phyloP scores from a whole-genome alignment of 2,113 vertebrate species.

The Erythrolamprus reginae region DNA sequence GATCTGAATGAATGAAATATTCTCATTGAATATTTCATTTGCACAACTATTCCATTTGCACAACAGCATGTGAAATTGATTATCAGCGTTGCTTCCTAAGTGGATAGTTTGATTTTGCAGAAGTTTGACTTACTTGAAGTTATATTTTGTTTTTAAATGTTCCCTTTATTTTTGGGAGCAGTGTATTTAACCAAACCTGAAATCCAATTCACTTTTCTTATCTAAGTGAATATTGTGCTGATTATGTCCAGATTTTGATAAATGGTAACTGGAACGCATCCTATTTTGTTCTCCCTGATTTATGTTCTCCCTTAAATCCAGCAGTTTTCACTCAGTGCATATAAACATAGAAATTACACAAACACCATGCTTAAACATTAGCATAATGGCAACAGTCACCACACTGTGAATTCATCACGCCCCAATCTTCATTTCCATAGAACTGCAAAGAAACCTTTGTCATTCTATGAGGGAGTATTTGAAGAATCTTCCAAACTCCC shows the following conservation, averaged over 20 bases:
- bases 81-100: no score
- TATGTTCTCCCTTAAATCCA: not conserved
- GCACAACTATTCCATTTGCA: no score
- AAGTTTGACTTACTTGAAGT: no score
- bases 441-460: slow-evolving; percentile 9
- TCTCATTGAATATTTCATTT: no score
- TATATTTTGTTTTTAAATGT: no score
- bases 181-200: not conserved
- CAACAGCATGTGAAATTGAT: no score
- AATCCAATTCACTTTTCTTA: not conserved
- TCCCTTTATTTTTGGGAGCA: no score
- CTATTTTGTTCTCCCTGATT: not conserved
- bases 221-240: not conserved
- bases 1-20: no score
- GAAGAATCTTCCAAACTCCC: slow-evolving; percentile 39
- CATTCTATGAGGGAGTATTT: slow-evolving; percentile 22
- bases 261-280: not conserved
- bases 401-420: slow-evolving; percentile 16
- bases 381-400: slow-evolving; percentile 29
- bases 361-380: slow-evolving; percentile 16
- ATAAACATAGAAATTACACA: slow-evolving; percentile 28
- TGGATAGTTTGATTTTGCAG: no score
- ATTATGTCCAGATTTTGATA: not conserved
- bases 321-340: not conserved
- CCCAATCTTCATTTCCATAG: slow-evolving; percentile 17